Conservation (phyloP, 1,140 invertebrate genomes). For the Dendrolimus punctatus region DNA sequence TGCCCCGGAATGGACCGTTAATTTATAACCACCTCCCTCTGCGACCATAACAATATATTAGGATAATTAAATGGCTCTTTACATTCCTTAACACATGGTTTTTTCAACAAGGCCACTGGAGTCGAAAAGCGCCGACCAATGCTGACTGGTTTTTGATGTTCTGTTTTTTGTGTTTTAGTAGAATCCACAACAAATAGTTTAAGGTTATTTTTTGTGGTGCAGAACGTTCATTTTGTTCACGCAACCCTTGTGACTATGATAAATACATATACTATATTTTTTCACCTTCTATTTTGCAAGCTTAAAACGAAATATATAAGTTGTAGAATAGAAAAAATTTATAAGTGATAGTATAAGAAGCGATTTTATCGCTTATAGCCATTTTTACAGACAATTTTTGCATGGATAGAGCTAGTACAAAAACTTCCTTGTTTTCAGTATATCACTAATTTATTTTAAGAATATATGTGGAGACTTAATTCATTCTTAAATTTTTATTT, state of each 20-base stretch:
- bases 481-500: no score
- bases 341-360: no score
- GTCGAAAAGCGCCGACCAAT: constrained; percentile 67
- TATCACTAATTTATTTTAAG: no score
- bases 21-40: constrained; percentile 39
- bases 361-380: no score
- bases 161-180: constrained; percentile 55
- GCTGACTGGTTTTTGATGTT: constrained; percentile 62
- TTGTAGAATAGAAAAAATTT: no score
- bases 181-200: constrained; percentile 64
- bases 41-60: constrained; percentile 68
- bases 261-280: no score
- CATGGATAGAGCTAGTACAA: no score
- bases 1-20: constrained; percentile 23
- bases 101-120: constrained; percentile 62
- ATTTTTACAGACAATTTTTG: no score
- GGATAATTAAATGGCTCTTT: constrained; percentile 71
- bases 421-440: no score
- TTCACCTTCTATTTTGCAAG: no score
- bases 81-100: constrained; percentile 71
- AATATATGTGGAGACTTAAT: no score
- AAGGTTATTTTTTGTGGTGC: constrained; percentile 51
- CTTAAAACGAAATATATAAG: no score
- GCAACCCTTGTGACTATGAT: constrained; percentile 10
- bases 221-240: constrained; percentile 45